phyloP scores from a whole-genome alignment of 2,888 invertebrate genomes.

The Limnephilus marmoratus region DNA sequence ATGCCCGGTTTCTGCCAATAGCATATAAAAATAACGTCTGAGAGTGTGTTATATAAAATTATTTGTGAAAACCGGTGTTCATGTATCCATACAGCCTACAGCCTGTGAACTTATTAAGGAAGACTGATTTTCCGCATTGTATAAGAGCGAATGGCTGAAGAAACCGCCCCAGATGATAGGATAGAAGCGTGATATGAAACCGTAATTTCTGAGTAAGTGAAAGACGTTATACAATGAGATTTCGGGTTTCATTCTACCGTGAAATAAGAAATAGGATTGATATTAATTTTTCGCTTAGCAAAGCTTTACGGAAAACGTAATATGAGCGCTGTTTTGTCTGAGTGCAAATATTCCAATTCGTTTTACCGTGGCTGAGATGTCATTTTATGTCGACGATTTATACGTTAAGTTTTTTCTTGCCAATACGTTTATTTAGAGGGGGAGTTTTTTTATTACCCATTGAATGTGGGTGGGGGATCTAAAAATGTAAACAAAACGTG shows the following conservation, averaged over 20 bases:
- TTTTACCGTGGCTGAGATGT: not conserved
- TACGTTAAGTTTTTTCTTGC: not conserved
- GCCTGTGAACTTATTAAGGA: not conserved
- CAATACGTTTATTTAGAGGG: not conserved
- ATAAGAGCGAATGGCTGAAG: not conserved
- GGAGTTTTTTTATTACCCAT: not conserved
- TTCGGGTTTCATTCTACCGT: slow-evolving; percentile 20
- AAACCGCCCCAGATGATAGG: slow-evolving; percentile 5
- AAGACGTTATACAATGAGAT: slow-evolving; percentile 32
- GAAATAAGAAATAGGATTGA: slow-evolving; percentile 26
- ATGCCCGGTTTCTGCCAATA: not conserved
- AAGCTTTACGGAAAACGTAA: not conserved
- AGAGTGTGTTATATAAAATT: not conserved
- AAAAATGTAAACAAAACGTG: not conserved
- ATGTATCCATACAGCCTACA: not conserved
- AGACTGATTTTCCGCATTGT: not conserved
- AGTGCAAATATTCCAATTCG: slow-evolving; percentile 13
- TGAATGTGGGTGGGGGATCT: not conserved
- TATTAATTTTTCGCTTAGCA: slow-evolving; percentile 29
- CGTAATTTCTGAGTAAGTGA: slow-evolving; percentile 31
- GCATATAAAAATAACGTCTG: not conserved
- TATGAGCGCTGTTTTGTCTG: not conserved
- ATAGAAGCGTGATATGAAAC: slow-evolving; percentile 32
- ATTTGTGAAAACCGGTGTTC: not conserved
- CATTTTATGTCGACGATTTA: not conserved